Evolutionary conservation across 2,888 invertebrate genomes (phyloP), one percentile per base, ranked within the genome.

Genomic region (Zaprionus lineosus): DNA sequence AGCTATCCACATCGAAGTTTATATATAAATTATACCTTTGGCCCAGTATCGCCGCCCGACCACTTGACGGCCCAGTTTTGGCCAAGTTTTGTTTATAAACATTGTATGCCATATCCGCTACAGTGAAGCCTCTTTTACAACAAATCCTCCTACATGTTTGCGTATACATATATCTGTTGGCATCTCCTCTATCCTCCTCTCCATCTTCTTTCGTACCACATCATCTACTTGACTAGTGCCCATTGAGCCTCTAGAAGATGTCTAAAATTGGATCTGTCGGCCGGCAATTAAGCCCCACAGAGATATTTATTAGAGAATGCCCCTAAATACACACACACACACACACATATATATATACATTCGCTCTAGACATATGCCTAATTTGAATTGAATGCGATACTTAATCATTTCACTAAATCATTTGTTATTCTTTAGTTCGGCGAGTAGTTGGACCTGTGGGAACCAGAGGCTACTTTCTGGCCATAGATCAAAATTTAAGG

Each of bases 1-100:
- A 8, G 9, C 14, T 43, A 11, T 18, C n/a, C n/a, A n/a, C n/a
- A 43, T 55, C n/a, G 34, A 16, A 2, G 6, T n/a, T 14, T n/a
- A 15, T 36, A 6, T 12, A 9, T 11, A 6, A 21, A 15, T 19
- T 47, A 12, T 21, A 44, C 19, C 19, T 29, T 9, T 53, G 12
- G 39, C 16, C 24, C 34, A 28, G 12, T 31, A 40, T 7, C 9
- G n/a, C 3, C 11, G 56, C 18, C 18, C 18, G 37, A 50, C 39
- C 55, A 53, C 15, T 63, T 62, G 37, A 9, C 28, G 62, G 62
- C 41, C 46, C 33, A 50, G 31, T 70, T 57, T 28, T 31, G 9
- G 40, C 11, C 31, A 15, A 62, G 31, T 41, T 46, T 69, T 82
- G 76, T 77, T 77, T 77, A 74, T 71, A 82, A 77, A 82, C 75